These are phyloP conservation scores for Cynocephalus volans DNA, from an alignment of 2,113 vertebrate species.

Conservation along the genomic window DNA sequence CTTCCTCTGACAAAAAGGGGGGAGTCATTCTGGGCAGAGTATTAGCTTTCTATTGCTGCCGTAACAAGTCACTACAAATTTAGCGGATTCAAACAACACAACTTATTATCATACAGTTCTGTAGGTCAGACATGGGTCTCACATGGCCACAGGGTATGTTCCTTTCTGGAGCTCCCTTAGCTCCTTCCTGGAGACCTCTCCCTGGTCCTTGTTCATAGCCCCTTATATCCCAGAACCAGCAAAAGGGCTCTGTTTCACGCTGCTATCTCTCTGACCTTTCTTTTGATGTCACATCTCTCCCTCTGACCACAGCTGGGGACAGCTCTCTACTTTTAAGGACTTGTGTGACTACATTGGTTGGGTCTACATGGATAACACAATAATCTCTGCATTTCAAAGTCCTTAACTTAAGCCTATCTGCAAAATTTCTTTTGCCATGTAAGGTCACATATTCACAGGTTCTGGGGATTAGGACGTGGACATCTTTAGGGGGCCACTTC, in stretches of 20 bases:
- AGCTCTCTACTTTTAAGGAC: not conserved
- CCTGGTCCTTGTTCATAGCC: not conserved
- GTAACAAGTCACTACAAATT: not conserved
- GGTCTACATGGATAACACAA: not conserved
- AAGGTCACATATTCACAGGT: not conserved
- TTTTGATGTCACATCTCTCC: not conserved
- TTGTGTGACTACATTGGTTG: not conserved
- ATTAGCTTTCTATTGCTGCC: not conserved
- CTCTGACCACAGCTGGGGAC: not conserved
- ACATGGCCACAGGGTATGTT: not conserved
- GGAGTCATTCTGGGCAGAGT: not conserved
- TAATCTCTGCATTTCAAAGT: not conserved
- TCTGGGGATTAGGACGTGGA: not conserved
- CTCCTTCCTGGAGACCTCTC: not conserved
- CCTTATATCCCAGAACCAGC: not conserved
- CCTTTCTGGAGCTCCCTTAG: not conserved
- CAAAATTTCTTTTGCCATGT: not conserved
- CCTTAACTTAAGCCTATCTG: not conserved
- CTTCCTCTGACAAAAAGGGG: not conserved
- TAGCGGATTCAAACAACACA: not conserved
- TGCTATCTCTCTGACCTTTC: not conserved
- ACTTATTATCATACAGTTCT: not conserved
- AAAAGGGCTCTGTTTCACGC: accelerated
- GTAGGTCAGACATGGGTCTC: not conserved
- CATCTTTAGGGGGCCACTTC: not conserved